phyloP scores from a whole-genome alignment of 2,888 invertebrate genomes.

The Pinctada fucata region DNA sequence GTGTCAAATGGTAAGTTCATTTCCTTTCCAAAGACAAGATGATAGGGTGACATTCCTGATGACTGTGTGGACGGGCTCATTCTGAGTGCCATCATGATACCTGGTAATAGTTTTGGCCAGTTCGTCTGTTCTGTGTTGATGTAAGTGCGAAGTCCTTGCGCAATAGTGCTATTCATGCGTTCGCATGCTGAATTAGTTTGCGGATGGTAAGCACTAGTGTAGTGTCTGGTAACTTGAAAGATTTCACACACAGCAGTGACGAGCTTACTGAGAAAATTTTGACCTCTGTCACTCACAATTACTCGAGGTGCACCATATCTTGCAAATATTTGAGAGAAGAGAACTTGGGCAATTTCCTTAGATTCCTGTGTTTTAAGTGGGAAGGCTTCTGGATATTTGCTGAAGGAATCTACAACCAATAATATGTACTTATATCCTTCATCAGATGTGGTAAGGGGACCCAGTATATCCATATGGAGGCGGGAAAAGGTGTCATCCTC shows the following conservation, averaged over 20 bases:
- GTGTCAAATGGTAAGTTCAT: slow-evolving; percentile 45
- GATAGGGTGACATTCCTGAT: slow-evolving; percentile 43
- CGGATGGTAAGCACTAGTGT: slow-evolving; percentile 48
- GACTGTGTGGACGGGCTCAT: slow-evolving; percentile 44
- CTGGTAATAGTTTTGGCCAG: slow-evolving; percentile 45
- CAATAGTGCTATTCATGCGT: slow-evolving; percentile 42
- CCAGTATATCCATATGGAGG: slow-evolving; percentile 47
- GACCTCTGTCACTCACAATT: slow-evolving; percentile 48
- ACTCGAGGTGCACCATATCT: slow-evolving; percentile 47
- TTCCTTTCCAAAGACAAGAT: slow-evolving; percentile 46
- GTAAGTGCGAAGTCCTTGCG: slow-evolving; percentile 44
- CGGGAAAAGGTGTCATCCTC: slow-evolving; percentile 26
- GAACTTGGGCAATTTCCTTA: slow-evolving; percentile 41
- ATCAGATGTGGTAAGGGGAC: slow-evolving; percentile 37
- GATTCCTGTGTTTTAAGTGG: slow-evolving; percentile 47
- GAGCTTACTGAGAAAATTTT: slow-evolving; percentile 45
- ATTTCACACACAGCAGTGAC: slow-evolving; percentile 47
- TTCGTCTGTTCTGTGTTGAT: slow-evolving; percentile 39
- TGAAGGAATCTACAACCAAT: slow-evolving; percentile 44
- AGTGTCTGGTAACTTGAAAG: slow-evolving; percentile 41
- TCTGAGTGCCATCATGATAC: slow-evolving; percentile 50
- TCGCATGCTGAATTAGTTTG: slow-evolving; percentile 49
- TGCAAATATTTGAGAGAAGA: slow-evolving; percentile 47
- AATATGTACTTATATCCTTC: slow-evolving; percentile 82
- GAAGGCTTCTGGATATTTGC: slow-evolving; percentile 49